Evolutionary conservation across 2,888 invertebrate genomes (phyloP), one percentile per base, ranked within the genome.

Genomic region (Cylindroiulus punctatus): DNA sequence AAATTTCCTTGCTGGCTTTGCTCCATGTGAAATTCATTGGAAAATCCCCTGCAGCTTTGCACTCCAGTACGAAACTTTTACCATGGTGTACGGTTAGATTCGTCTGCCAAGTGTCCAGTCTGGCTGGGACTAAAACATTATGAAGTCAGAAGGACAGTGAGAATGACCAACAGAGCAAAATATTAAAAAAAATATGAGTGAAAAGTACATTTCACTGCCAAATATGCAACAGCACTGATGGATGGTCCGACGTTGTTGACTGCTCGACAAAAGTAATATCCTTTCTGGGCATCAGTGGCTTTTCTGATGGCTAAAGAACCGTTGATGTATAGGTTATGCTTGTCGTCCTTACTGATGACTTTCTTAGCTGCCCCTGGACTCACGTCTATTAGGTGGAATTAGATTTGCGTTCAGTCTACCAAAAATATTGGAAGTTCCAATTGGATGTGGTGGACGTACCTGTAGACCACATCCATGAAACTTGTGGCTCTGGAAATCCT

Each of bases 1-100:
- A 0, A 10, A 83, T 22, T 44, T 40, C 44, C 42, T 83, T 83
- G 57, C 82, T 86, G 22, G 83, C 84, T 82, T 86, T 81, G n/a
- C 32, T 84, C 87, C 87, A 87, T 7, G 87, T 86, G 40, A 87
- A 87, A 85, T 84, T 87, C 84, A 87, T 87, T 7, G 87, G 87
- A 26, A 87, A 86, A 76, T 87, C 87, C 76, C 87, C 87, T 19
- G 22, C 57, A 17, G 87, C 87, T 84, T 87, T 87, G 84, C 87
- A 87, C 19, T 81, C 84, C 30, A 87, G 44, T 32, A 42, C 40
- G 32, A 87, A 85, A n/a, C 85, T 65, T n/a, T 87, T 84, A 22
- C 76, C 83, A 17, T 86, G 86, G 82, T 83, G 85, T 3, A 84
- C 84, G 10, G 86, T 87, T 22, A 87, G 26, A 40, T 87, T 86